These are phyloP conservation scores for Trichonephila inaurata DNA, from an alignment of 1,140 invertebrate species.

Conservation along the genomic window DNA sequence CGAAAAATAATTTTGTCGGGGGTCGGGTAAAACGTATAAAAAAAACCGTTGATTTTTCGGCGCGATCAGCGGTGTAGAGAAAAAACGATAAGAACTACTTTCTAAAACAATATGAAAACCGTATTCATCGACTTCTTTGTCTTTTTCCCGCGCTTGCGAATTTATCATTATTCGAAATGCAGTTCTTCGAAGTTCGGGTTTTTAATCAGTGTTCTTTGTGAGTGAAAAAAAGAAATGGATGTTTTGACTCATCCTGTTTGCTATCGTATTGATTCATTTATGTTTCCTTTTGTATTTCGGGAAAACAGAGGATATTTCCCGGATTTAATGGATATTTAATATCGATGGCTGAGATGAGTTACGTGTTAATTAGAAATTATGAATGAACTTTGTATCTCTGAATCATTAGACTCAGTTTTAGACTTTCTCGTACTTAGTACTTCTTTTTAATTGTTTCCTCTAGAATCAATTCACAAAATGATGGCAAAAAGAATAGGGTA, in stretches of 20 bases:
- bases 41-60: constrained; percentile 35
- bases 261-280: neutral
- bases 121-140: constrained; percentile 30
- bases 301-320: neutral
- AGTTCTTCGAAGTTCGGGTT: neutral
- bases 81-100: neutral
- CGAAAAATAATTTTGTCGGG: constrained; percentile 35
- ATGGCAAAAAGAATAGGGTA: too few species aligned
- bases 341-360: neutral
- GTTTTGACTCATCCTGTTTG: neutral
- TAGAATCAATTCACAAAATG: too few species aligned
- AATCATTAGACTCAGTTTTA: neutral
- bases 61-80: neutral
- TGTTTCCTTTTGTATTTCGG: neutral
- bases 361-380: neutral
- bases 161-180: constrained; percentile 24
- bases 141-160: neutral
- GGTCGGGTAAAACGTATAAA: constrained; percentile 21
- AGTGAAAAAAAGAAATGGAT: neutral
- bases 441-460: too few species aligned
- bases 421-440: too few species aligned
- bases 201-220: neutral
- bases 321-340: constrained; percentile 1
- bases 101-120: neutral
- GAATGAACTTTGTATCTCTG: neutral